A percentile compares a stretch with the other conserved stretches of the same genome.
Conservation (phyloP, 2,888 invertebrate species). For the Hyalella azteca region DNA sequence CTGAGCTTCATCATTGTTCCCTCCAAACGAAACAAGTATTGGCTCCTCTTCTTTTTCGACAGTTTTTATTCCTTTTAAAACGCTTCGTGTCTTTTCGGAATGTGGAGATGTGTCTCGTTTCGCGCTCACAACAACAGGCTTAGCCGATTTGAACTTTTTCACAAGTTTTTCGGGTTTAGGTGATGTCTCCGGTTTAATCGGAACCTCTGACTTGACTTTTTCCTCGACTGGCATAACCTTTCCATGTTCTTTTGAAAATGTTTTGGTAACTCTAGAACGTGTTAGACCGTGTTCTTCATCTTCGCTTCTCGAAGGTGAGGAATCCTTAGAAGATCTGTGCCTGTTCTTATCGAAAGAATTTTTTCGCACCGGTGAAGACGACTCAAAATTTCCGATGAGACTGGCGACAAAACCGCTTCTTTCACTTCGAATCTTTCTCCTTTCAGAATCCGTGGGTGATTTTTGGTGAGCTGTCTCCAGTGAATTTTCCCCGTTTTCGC, state of each 20-base stretch:
- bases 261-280: not conserved
- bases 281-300: not conserved
- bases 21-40: not conserved
- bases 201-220: too few relatives aligned
- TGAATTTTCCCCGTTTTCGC: not conserved
- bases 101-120: not conserved
- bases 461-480: not conserved
- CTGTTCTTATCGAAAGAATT: not conserved
- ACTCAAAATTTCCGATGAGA: constrained; percentile 8
- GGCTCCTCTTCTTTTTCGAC: not conserved
- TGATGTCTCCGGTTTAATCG: not conserved
- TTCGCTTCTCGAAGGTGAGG: not conserved
- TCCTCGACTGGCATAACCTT: too few relatives aligned
- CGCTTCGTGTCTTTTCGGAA: not conserved
- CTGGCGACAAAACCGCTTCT: not conserved
- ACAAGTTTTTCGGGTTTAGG: not conserved
- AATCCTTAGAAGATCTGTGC: not conserved
- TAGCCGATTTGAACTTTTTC: not conserved
- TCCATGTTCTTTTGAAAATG: not conserved
- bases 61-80: not conserved
- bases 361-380: not conserved
- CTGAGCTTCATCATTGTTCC: too few relatives aligned
- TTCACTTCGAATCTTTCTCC: not conserved
- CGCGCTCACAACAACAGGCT: not conserved
- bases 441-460: not conserved